A percentile compares a stretch with the other conserved stretches of the same genome.
Conservation (phyloP, 2,113 vertebrate genomes). For the Rhagologus leucostigma region DNA sequence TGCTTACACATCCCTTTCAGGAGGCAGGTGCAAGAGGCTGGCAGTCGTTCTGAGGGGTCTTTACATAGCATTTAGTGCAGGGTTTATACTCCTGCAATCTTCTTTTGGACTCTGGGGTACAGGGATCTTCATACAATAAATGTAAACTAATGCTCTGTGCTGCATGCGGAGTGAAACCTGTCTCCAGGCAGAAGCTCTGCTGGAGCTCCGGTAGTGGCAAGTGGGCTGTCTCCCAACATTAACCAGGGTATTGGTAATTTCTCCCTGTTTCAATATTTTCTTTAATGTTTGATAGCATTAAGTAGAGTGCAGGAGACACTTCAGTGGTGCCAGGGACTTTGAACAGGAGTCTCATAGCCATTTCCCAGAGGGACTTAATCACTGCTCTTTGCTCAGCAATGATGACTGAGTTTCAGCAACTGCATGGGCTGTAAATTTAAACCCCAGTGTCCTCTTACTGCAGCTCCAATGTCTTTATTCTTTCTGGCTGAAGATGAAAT, state of each 20-base stretch:
- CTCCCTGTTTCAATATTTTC: background rate
- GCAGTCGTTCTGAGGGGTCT: background rate
- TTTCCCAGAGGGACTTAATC: background rate
- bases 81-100: background rate
- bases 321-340: background rate
- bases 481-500: background rate
- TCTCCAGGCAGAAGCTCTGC: background rate
- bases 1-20: background rate
- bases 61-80: background rate
- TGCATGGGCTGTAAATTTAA: background rate
- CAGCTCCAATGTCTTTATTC: background rate
- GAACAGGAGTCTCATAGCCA: background rate
- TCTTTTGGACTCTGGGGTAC: background rate
- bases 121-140: background rate
- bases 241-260: background rate
- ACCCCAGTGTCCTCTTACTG: background rate
- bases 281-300: background rate
- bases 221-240: background rate
- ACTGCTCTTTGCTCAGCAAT: background rate
- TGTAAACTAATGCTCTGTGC: background rate
- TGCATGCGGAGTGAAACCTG: background rate
- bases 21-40: background rate
- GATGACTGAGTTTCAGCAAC: background rate
- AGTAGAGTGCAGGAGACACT: background rate
- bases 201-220: background rate